A percentile compares a stretch with the other conserved stretches of the same genome.
phyloP scores from a whole-genome alignment of 2,888 invertebrate genomes.

The Tetragonisca angustula region DNA sequence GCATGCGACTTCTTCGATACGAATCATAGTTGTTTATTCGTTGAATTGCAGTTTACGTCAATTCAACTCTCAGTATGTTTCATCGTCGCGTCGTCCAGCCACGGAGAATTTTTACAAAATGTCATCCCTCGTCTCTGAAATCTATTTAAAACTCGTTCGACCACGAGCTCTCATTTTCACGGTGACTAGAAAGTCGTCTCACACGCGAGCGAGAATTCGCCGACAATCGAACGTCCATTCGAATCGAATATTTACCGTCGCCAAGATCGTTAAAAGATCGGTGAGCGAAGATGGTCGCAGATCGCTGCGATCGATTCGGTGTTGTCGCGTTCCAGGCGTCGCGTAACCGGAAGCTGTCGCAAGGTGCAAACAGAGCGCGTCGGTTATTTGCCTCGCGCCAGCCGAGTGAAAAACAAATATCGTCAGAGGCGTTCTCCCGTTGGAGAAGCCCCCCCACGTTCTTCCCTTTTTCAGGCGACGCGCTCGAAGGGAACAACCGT shows the following conservation, averaged over 20 bases:
- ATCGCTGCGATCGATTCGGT: conserved; percentile 12
- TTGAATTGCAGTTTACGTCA: background rate
- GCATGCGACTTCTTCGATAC: no score
- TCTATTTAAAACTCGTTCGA: background rate
- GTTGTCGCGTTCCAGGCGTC: background rate
- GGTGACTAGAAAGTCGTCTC: no score
- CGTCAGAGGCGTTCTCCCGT: conserved; percentile 41
- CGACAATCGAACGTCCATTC: background rate
- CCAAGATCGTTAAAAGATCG: conserved; percentile 10
- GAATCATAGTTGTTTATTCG: no score
- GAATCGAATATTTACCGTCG: conserved; percentile 28
- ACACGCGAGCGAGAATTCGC: background rate
- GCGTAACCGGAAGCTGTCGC: conserved; percentile 50
- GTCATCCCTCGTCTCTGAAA: background rate
- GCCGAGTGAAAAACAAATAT: conserved; percentile 70
- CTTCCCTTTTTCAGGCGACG: background rate
- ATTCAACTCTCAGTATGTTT: background rate
- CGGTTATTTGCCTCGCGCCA: conserved; percentile 57
- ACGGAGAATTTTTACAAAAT: background rate
- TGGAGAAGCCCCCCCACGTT: conserved; percentile 20
- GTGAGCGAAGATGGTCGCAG: conserved; percentile 1
- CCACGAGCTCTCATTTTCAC: background rate
- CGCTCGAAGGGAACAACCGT: background rate
- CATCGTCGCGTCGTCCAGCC: no score
- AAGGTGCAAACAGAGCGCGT: conserved; percentile 43